Conservation (phyloP, 2,797 vertebrate genomes). For the Onychomys leucogaster region DNA sequence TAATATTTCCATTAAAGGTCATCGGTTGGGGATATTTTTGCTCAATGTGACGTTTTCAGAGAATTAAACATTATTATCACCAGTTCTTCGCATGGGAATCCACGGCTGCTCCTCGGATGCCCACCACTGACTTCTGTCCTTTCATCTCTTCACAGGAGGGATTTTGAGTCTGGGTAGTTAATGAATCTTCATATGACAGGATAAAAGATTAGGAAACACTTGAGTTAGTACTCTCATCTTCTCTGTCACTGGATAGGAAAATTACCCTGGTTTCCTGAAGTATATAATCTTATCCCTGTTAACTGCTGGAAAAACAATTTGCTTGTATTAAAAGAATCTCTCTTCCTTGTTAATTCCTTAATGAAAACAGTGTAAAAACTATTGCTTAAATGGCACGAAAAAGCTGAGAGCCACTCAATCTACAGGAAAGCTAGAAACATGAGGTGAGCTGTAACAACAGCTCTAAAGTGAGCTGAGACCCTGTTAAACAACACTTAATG, state of each 20-base stretch:
- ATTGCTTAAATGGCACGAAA: conserved; percentile 71
- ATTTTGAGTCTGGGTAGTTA: conserved; percentile 57
- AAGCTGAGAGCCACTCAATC: conserved; percentile 70
- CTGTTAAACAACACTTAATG: conserved; percentile 68
- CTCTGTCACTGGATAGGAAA: conserved; percentile 76
- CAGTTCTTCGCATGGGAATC: not conserved
- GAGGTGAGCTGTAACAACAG: conserved; percentile 70
- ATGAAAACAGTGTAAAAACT: conserved; percentile 71
- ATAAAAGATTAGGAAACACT: conserved; percentile 73
- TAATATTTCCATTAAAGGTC: not conserved
- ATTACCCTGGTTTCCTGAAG: conserved; percentile 62
- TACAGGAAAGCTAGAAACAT: conserved; percentile 58
- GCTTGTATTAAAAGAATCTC: conserved; percentile 74
- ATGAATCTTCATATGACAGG: conserved; percentile 54
- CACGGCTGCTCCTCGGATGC: not conserved
- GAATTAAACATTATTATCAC: not conserved
- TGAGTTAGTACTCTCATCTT: conserved; percentile 12
- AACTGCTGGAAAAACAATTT: conserved; percentile 84
- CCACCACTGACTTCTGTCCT: not conserved
- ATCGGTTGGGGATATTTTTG: conserved; percentile 12
- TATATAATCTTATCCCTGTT: conserved; percentile 71
- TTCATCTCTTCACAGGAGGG: conserved; percentile 40
- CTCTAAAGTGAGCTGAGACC: conserved; percentile 70
- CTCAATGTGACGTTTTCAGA: not conserved
- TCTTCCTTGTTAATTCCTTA: conserved; percentile 77